phyloP scores from a whole-genome alignment of 2,797 vertebrate species.

The Antrozous pallidus region DNA sequence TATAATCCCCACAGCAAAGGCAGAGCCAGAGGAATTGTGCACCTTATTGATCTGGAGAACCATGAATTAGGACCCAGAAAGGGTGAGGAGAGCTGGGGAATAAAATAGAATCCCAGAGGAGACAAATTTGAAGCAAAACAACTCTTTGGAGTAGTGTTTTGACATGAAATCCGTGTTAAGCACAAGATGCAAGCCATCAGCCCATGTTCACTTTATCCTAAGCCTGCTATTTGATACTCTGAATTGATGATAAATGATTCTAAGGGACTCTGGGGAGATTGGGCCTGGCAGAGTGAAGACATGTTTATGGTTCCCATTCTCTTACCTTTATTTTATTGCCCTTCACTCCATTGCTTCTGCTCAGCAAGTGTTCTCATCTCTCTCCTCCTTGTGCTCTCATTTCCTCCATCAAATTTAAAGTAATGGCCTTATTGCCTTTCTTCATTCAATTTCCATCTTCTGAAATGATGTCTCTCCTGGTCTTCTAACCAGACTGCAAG shows the following conservation, averaged over 20 bases:
- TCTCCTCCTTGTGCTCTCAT: not conserved
- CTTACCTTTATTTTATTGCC: not conserved
- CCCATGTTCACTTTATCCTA: not conserved
- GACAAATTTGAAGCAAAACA: not conserved
- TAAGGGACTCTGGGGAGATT: not conserved
- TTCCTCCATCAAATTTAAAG: not conserved
- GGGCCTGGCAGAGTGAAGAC: not conserved
- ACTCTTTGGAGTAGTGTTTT: not conserved
- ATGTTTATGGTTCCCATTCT: not conserved
- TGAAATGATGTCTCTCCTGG: not conserved
- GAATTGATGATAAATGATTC: not conserved
- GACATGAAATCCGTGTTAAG: not conserved
- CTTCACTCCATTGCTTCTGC: not conserved
- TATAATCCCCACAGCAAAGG: not conserved
- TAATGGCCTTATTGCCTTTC: not conserved
- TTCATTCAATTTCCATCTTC: not conserved
- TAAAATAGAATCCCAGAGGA: slow-evolving; percentile 5
- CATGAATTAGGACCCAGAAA: not conserved
- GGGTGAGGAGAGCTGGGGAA: not conserved
- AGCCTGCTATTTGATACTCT: not conserved
- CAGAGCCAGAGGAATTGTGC: not conserved
- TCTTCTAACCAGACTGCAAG: not conserved
- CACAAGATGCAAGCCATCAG: not conserved
- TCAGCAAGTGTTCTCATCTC: not conserved
- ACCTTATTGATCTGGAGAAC: not conserved